Evolutionary conservation across 2,797 vertebrate species (phyloP).

Genomic region (Fringilla coelebs): DNA sequence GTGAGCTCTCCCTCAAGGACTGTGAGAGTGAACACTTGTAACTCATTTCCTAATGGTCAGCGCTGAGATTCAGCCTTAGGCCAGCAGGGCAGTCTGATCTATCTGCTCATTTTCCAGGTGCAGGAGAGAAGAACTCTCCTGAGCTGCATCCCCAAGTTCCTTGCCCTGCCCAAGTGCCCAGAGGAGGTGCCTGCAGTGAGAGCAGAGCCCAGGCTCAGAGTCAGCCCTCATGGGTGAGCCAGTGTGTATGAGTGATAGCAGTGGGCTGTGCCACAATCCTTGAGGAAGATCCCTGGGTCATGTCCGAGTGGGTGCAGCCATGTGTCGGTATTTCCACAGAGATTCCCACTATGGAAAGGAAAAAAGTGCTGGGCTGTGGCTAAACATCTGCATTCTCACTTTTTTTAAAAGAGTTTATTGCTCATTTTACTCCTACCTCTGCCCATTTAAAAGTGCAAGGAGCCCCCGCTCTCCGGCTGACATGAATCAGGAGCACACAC

Average conservation of each 20-base stretch:
- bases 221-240: background rate
- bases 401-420: background rate
- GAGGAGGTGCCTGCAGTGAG: fast-evolving
- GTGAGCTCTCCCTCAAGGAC: background rate
- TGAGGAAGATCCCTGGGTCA: fast-evolving
- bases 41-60: background rate
- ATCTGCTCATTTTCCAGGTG: background rate
- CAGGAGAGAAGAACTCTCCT: background rate
- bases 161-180: background rate
- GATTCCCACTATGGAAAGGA: background rate
- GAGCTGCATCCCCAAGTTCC: background rate
- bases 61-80: background rate
- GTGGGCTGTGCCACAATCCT: background rate
- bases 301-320: fast-evolving
- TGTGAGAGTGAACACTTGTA: fast-evolving
- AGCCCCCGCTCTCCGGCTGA: background rate
- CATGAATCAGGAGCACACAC: background rate
- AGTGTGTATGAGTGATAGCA: fast-evolving
- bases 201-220: background rate
- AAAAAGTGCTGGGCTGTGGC: fast-evolving
- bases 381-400: background rate
- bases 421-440: background rate
- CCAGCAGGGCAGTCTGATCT: background rate
- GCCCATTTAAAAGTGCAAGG: background rate
- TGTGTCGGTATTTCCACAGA: fast-evolving